A percentile compares a stretch with the other conserved stretches of the same genome.
Conservation (phyloP, 2,797 vertebrate species). For the Synaphobranchus kaupii region DNA sequence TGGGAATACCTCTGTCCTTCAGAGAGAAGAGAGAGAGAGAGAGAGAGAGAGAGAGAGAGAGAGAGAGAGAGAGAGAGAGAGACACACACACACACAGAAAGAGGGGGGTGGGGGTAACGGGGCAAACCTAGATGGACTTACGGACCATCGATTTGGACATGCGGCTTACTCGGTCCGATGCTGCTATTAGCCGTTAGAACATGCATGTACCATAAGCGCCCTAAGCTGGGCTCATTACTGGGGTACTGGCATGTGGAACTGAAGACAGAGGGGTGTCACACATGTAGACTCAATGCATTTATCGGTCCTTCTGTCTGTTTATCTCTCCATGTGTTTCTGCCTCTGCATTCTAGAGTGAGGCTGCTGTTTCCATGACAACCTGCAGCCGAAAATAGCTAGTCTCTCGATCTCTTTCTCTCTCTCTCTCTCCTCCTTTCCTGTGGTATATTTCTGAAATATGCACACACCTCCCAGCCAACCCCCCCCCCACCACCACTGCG, state of each 20-base stretch:
- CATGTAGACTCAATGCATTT: conserved; percentile 45
- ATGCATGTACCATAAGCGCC: not conserved
- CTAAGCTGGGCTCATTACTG: not conserved
- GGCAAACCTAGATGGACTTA: conserved; percentile 36
- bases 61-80: conserved; percentile 57
- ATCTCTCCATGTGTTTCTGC: conserved; percentile 51
- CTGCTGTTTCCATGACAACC: conserved; percentile 68
- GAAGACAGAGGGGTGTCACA: conserved; percentile 20
- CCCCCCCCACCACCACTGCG: not conserved
- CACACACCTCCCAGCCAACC: not conserved
- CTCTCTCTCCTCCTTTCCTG: conserved; percentile 52
- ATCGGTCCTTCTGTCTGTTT: conserved; percentile 32
- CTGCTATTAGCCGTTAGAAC: not conserved
- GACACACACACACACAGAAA: conserved; percentile 41
- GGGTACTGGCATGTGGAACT: conserved; percentile 21
- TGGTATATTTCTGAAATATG: conserved; percentile 16
- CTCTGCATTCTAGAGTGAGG: conserved; percentile 49
- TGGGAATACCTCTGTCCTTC: conserved; percentile 81
- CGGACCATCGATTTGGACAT: conserved; percentile 42
- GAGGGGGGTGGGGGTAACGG: conserved; percentile 23
- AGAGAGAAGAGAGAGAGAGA: conserved; percentile 60
- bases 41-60: conserved; percentile 29
- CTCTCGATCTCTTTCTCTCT: conserved; percentile 49
- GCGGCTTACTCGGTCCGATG: not conserved
- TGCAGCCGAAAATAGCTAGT: conserved; percentile 60